Conservation (phyloP, 1,140 invertebrate genomes). For the Phenacoccus solenopsis region DNA sequence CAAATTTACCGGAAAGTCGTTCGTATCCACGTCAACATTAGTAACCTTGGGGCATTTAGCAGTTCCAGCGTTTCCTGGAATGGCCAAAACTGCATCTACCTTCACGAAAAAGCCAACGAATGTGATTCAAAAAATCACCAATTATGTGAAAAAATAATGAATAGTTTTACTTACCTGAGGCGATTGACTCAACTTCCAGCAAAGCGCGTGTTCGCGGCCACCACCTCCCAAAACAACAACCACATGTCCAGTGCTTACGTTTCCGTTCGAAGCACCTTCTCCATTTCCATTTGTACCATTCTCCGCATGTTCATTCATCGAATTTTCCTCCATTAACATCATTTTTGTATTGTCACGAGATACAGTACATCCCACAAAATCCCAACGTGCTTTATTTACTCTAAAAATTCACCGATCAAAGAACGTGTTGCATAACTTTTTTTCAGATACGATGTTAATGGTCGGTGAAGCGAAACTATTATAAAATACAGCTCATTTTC, state of each 20-base stretch:
- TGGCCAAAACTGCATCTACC: slow-evolving; percentile 60
- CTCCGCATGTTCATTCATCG: no score
- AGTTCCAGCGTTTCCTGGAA: slow-evolving; percentile 86
- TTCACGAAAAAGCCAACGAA: slow-evolving; percentile 24
- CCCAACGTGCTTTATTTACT: no score
- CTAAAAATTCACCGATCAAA: no score
- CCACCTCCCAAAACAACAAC: slow-evolving; percentile 83
- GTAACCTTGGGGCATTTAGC: slow-evolving; percentile 48
- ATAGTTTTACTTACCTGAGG: slow-evolving; percentile 36
- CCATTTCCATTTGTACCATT: no score
- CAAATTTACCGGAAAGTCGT: slow-evolving; percentile 55
- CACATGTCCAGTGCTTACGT: slow-evolving; percentile 47
- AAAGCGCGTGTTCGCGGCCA: slow-evolving; percentile 88
- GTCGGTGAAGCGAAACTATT: not conserved
- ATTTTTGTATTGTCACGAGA: no score
- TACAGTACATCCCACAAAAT: no score
- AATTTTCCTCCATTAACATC: no score
- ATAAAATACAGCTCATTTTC: not conserved
- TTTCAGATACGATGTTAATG: not conserved
- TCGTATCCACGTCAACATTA: slow-evolving; percentile 47
- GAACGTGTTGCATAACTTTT: no score
- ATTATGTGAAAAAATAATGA: not conserved
- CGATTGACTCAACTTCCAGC: slow-evolving; percentile 82
- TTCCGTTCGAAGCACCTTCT: no score
- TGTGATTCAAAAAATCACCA: not conserved